Evolutionary conservation across 2,888 invertebrate genomes (phyloP), one percentile per base, ranked within the genome.

Genomic region (Lepidocyrtinus sp.): DNA sequence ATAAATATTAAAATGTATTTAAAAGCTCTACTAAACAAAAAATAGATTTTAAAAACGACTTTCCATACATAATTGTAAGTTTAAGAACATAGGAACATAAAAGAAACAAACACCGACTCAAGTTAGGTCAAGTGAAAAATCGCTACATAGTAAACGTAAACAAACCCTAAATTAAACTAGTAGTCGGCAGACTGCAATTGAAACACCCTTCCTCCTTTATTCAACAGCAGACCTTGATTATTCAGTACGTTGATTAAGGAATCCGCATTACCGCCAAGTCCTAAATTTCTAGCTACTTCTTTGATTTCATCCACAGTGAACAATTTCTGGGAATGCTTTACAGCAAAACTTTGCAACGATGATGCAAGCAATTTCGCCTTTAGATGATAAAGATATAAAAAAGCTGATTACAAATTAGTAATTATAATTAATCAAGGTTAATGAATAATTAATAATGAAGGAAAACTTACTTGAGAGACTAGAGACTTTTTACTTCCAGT

Each of bases 171-270:
- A n/a, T n/a, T n/a, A 59, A 59, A 5, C 81, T 74, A 86, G 73
- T 80, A 87, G 69, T 87, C 86, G 3, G 84, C 89, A 70, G 90
- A 89, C 83, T 91, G 89, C 77, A 93, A 89, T 89, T 94, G 93
- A 87, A 94, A 96, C 69, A 92, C 90, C 87, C 93, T 92, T 17
- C 92, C 91, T 0, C 93, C 94, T 89, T 95, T 96, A 87, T 96
- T 93, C 83, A 98, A 90, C 83, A 98, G 90, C 89, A 93, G 94
- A 9, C 97, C 96, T 88, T 96, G 95, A 86, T 93, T 91, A 88
- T 98, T 97, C 85, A 97, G 91, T 45, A 93, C 92, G 84, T 93
- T 92, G 70, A 98, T 91, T 65, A 96, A 90, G 83, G 92, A 91
- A 65, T 91, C 91, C 83, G 95, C 92, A 87, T 94, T 93, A 0